phyloP scores from a whole-genome alignment of 2,113 vertebrate genomes.

The Equus przewalskii region DNA sequence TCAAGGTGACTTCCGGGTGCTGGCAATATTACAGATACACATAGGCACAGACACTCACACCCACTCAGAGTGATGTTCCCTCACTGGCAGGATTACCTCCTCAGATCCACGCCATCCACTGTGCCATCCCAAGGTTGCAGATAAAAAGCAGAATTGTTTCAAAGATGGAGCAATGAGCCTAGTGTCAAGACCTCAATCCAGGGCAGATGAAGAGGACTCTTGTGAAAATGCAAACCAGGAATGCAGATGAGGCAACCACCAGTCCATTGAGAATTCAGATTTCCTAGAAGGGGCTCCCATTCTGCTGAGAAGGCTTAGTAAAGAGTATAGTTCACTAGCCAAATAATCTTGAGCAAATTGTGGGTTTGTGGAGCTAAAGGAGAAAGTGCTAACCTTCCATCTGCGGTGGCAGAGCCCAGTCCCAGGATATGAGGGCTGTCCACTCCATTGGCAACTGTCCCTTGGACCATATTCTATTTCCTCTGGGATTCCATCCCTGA shows the following conservation, averaged over 20 bases:
- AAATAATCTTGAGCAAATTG: neutral
- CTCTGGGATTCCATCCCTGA: neutral
- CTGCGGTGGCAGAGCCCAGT: neutral
- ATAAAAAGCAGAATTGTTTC: neutral
- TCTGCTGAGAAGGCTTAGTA: neutral
- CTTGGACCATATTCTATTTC: neutral
- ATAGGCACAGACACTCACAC: fast-evolving
- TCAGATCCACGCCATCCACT: neutral
- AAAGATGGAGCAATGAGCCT: neutral
- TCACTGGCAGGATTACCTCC: neutral
- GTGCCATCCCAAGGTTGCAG: neutral
- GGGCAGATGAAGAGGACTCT: neutral
- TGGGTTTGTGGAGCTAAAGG: neutral
- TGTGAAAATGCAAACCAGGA: neutral
- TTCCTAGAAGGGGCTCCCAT: neutral
- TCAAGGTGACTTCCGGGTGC: neutral
- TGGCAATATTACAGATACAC: neutral
- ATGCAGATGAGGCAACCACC: neutral
- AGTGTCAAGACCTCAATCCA: neutral
- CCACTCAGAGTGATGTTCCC: no score
- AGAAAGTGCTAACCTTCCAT: neutral
- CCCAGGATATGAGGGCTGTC: neutral
- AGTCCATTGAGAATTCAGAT: neutral
- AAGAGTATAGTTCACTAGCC: neutral
- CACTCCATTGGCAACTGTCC: neutral